Conservation (phyloP, 2,888 invertebrate species). For the Podabrus alpinus region DNA sequence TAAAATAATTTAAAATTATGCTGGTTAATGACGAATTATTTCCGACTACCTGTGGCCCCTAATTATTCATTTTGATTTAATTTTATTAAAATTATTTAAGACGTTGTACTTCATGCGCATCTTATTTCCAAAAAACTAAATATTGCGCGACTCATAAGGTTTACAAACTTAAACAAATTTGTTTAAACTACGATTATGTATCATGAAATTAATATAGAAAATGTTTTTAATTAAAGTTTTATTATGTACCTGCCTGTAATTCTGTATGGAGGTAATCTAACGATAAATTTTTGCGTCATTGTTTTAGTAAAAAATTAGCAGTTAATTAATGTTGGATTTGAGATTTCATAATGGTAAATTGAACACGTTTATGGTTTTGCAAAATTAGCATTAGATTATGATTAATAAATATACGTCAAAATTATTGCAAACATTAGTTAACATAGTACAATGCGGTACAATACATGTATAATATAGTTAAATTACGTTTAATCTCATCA, state of each 20-base stretch:
- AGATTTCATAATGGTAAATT: background rate
- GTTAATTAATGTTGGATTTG: background rate
- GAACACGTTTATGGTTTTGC: background rate
- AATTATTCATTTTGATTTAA: background rate
- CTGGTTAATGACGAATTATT: background rate
- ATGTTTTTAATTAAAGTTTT: no score
- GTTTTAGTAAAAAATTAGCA: no score
- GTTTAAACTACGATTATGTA: no score
- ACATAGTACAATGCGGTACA: no score
- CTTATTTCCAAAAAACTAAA: background rate
- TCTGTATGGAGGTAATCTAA: no score
- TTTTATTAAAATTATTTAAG: background rate
- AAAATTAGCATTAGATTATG: background rate
- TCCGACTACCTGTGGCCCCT: background rate
- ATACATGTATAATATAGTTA: no score
- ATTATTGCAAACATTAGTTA: background rate
- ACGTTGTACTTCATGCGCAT: background rate
- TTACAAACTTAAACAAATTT: no score
- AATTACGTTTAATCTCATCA: background rate
- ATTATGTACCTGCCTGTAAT: no score
- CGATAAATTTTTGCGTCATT: background rate
- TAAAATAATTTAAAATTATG: background rate
- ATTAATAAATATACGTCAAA: background rate
- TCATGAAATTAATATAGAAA: no score
- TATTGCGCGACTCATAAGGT: background rate